A percentile compares a stretch with the other conserved stretches of the same genome.
Conservation (phyloP, 2,888 invertebrate species). For the Nephrocerus scutellatus region DNA sequence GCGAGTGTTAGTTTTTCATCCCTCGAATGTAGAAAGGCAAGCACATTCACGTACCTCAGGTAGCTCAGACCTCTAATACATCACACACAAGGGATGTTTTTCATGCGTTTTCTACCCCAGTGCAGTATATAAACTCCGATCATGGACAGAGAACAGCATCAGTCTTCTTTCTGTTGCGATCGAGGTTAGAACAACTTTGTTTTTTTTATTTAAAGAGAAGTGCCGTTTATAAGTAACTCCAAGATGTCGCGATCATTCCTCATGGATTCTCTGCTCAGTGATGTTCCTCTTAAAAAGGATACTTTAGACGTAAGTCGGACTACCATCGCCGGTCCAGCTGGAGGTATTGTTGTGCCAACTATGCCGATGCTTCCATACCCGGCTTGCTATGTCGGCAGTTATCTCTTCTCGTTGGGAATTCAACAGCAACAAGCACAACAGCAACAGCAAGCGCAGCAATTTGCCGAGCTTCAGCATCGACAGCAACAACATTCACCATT, state of each 20-base stretch:
- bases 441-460: constrained; percentile 24
- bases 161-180: constrained; percentile 21
- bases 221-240: no score
- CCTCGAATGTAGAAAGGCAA: no score
- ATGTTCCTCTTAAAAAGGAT: constrained; percentile 49
- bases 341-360: constrained; percentile 5
- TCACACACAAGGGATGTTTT: no score
- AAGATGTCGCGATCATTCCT: constrained; percentile 76
- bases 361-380: constrained; percentile 56
- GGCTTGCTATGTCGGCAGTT: constrained; percentile 58
- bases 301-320: constrained; percentile 26
- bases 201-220: no score
- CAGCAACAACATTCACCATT: constrained; percentile 27
- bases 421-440: constrained; percentile 51
- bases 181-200: constrained; percentile 15
- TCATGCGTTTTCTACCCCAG: no score
- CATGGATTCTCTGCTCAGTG: constrained; percentile 71
- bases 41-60: no score
- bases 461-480: constrained; percentile 24
- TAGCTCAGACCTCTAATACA: no score
- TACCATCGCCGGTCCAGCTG: constrained; percentile 30
- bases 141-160: constrained; percentile 14
- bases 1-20: no score
- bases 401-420: constrained; percentile 57
- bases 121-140: constrained; percentile 24